These are phyloP conservation scores for Drosophila dives DNA, from an alignment of 2,888 invertebrate species.

Conservation along the genomic window DNA sequence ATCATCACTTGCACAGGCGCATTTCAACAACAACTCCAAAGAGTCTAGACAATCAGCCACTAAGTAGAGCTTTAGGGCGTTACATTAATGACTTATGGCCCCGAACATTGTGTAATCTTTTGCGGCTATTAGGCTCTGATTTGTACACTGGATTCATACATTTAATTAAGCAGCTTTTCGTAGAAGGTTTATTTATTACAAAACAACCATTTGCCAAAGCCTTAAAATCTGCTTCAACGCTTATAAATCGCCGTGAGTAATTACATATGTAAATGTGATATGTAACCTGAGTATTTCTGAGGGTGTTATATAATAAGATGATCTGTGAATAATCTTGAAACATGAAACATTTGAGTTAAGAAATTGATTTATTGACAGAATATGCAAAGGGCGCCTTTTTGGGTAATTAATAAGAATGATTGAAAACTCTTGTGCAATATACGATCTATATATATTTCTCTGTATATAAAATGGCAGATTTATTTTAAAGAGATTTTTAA, in stretches of 20 bases:
- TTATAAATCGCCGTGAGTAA: slow-evolving; percentile 31
- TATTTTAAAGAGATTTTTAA: background rate
- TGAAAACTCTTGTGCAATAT: background rate
- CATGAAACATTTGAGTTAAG: slow-evolving; percentile 12
- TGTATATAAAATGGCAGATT: background rate
- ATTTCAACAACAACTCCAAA: slow-evolving; percentile 41
- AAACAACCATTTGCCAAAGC: slow-evolving; percentile 24
- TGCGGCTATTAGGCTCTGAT: slow-evolving; percentile 54
- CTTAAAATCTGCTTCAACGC: no score
- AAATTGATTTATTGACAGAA: slow-evolving; percentile 32
- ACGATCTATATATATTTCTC: background rate
- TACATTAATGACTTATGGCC: slow-evolving; percentile 72
- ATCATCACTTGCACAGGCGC: slow-evolving; percentile 76
- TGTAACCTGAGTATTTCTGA: background rate
- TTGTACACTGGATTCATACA: slow-evolving; percentile 65
- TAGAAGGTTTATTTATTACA: slow-evolving; percentile 31
- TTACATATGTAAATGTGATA: slow-evolving; percentile 64
- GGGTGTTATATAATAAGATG: slow-evolving; percentile 20
- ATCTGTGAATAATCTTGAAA: slow-evolving; percentile 32
- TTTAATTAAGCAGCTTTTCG: slow-evolving; percentile 68
- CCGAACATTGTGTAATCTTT: slow-evolving; percentile 59
- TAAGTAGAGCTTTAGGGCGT: slow-evolving; percentile 70
- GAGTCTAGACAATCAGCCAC: slow-evolving; percentile 56
- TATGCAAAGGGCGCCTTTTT: slow-evolving; percentile 5
- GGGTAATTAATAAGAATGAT: background rate